Percentiles rank a stretch among this genome's conserved stretches.
Evolutionary conservation across 2,888 invertebrate genomes (phyloP).

Genomic region (Lithophane ornitopus): DNA sequence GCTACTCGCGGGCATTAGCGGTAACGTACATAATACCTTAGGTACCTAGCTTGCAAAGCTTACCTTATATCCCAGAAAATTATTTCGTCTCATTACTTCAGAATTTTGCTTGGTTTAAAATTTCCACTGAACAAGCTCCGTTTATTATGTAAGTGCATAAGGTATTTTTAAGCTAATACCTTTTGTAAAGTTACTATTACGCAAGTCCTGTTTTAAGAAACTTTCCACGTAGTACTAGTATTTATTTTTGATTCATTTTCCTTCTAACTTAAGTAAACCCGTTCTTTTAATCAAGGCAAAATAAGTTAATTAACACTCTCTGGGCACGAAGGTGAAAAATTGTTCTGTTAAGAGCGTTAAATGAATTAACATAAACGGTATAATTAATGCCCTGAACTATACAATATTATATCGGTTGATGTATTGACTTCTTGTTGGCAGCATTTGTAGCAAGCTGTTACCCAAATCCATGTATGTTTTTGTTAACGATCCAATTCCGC

Average conservation of each 20-base stretch:
- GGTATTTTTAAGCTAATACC: conserved; percentile 35
- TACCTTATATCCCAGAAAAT: conserved; percentile 40
- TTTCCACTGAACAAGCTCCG: conserved; percentile 28
- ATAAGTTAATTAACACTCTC: conserved; percentile 68
- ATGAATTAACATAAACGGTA: conserved; percentile 58
- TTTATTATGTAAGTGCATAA: conserved; percentile 42
- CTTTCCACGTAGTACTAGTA: conserved; percentile 46
- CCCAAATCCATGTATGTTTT: conserved; percentile 72
- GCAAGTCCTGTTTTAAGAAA: conserved; percentile 24
- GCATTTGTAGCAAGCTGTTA: conserved; percentile 65
- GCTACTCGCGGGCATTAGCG: conserved; percentile 44
- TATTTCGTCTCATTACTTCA: conserved; percentile 39
- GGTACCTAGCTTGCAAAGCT: conserved; percentile 32
- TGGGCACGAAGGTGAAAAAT: conserved; percentile 67
- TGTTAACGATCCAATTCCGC: conserved; percentile 77
- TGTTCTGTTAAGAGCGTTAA: conserved; percentile 63
- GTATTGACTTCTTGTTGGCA: conserved; percentile 46
- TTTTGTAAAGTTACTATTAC: conserved; percentile 22
- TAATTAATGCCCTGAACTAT: conserved; percentile 58
- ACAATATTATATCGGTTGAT: conserved; percentile 33
- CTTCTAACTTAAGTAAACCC: conserved; percentile 57
- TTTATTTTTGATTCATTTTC: conserved; percentile 63
- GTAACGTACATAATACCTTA: conserved; percentile 45
- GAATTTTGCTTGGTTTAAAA: conserved; percentile 34
- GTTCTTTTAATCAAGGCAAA: conserved; percentile 64